Base-by-base conservation (phyloP, 1,140 invertebrate species). In the Hesperophylax magnus region DNA sequence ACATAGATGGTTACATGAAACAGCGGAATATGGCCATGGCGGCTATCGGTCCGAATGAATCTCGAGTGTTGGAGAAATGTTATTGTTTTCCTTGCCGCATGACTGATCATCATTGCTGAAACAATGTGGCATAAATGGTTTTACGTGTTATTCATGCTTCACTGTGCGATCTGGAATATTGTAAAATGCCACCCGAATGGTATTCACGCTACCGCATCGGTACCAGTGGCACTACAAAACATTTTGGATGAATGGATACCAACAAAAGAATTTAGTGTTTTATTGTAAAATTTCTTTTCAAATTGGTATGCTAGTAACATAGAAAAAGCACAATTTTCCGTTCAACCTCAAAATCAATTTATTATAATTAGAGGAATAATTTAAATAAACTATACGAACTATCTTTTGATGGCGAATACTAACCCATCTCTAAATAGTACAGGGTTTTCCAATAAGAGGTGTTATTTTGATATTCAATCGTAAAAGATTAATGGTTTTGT, bases 61-160 rank as follows among this genome's bases (percentile, higher is more conserved):
- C 20, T 27, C 6, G 61, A 65, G 61, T 65, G 61, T 65, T 65
- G 22, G 24, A 27, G 27, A 65, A 65, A 65, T 65, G 61, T 65
- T 65, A 65, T 65, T 65, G 61, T 27, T 65, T 65, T 31, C 61
- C 61, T 65, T 27, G 22, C 22, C 61, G 17, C 61, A 65, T 65
- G 61, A 65, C 1, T 65, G 61, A 34, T 65, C 61, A 65, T 17
- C 27, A 65, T 65, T 65, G 61, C 61, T 65, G 17, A 27, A 65
- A 65, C 61, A 65, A 65, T 65, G 61, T 65, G 61, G 61, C 61
- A 65, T 65, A 27, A 65, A 65, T 65, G 61, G 61, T 65, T 65
- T 65, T 65, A 65, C 61, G 22, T 65, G 61, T 65, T 27, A 39
- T 65, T 65, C 61, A 65, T 27, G 61, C 61, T 65, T 65, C 61